A percentile compares a stretch with the other conserved stretches of the same genome.
These are phyloP conservation scores for Trogon melanurus DNA, from an alignment of 2,113 vertebrate genomes.

Conservation along the genomic window DNA sequence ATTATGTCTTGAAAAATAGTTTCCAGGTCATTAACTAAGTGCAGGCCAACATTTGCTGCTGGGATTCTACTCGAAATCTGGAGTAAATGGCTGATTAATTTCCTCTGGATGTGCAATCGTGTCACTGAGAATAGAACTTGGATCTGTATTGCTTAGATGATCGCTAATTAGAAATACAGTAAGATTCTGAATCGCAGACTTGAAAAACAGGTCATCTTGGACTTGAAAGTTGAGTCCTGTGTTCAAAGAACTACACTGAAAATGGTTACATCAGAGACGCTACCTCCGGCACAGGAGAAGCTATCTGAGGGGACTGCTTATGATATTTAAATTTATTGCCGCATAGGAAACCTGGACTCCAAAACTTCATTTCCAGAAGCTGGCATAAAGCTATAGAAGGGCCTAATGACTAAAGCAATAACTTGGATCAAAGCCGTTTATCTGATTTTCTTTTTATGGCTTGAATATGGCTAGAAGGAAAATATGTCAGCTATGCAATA, in stretches of 20 bases:
- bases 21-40: background rate
- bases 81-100: background rate
- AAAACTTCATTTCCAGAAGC: background rate
- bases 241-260: background rate
- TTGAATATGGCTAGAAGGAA: background rate
- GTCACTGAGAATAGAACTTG: background rate
- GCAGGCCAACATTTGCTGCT: background rate
- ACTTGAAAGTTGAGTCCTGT: background rate
- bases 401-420: constrained; percentile 22
- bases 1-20: background rate
- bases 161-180: constrained; percentile 11
- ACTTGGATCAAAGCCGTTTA: constrained; percentile 23
- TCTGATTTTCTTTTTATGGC: constrained; percentile 26
- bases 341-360: background rate
- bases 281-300: background rate
- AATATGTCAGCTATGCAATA: background rate
- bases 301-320: background rate
- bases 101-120: constrained; percentile 7
- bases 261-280: background rate
- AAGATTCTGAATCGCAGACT: background rate
- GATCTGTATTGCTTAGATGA: background rate
- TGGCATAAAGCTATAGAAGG: background rate
- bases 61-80: constrained; percentile 10
- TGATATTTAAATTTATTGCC: background rate
- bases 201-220: background rate